Evolutionary conservation across 2,888 invertebrate genomes (phyloP), one percentile per base, ranked within the genome.

Genomic region (Aricia artaxerxes): DNA sequence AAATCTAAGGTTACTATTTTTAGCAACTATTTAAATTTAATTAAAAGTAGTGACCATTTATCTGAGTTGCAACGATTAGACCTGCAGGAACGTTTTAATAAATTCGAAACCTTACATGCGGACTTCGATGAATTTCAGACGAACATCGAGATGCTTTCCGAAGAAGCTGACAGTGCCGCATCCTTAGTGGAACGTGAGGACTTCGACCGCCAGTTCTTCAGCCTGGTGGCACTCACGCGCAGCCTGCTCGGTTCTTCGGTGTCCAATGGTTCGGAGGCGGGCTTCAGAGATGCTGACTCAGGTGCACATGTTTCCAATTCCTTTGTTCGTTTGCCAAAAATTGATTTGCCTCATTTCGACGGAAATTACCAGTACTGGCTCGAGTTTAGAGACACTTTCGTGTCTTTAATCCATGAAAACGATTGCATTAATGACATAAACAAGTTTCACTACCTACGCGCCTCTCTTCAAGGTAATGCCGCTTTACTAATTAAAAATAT

Each of bases 271-370:
- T 40, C 40, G 40, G 40, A 40, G 40, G 40, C 40, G 40, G 40
- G 40, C 35, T 78, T 31, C 13, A 53, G 53, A 73, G 78, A 38
- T 73, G 73, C 53, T 77, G 57, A 38, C 31, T 31, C 77, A 57
- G 77, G 77, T 31, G 31, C 77, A 9, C 24, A 49, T 31, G 24
- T 24, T 49, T 78, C 78, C 9, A 78, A 79, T 78, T 79, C 79
- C 72, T 81, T 79, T 69, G 60, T 81, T 35, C 40, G 80, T 5
- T 75, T 82, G 49, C 80, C 82, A 3, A 80, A 82, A 76, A 81
- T 82, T 40, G 57, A 80, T 72, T 76, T 78, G 13, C 75, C 80
- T 76, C 78, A 72, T 24, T 80, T 80, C 75, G 80, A 80, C 9
- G 80, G 80, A 24, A 78, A 69, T 24, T 80, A 80, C 72, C 80